These are phyloP conservation scores for Petrolisthes manimaculis DNA, from an alignment of 2,888 invertebrate genomes.

Conservation along the genomic window DNA sequence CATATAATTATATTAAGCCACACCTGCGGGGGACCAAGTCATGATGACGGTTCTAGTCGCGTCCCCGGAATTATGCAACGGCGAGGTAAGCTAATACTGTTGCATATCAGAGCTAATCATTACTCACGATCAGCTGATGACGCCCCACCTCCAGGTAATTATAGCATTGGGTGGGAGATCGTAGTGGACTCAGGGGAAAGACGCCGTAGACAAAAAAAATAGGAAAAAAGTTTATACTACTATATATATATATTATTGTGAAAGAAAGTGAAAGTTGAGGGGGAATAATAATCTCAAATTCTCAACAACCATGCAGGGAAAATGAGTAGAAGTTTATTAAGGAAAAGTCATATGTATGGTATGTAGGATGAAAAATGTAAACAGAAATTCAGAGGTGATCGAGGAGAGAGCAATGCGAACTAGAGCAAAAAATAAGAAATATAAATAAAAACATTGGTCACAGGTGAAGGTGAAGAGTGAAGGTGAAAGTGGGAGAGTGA, in stretches of 20 bases:
- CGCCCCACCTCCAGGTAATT: slow-evolving; percentile 19
- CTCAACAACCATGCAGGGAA: not conserved
- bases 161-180: slow-evolving; percentile 15
- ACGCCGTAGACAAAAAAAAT: not conserved
- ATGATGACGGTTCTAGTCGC: not conserved
- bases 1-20: slow-evolving; percentile 26
- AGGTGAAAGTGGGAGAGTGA: not conserved
- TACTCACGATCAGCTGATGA: slow-evolving; percentile 29
- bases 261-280: too few species aligned
- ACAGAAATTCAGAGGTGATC: not conserved
- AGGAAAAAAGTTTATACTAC: not conserved
- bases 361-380: not conserved
- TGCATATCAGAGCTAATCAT: slow-evolving; percentile 28
- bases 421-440: not conserved
- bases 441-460: too few species aligned
- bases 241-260: too few species aligned
- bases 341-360: not conserved
- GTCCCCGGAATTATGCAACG: slow-evolving; percentile 3
- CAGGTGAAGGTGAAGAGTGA: too few species aligned
- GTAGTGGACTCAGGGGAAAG: not conserved
- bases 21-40: not conserved
- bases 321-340: not conserved
- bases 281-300: too few species aligned
- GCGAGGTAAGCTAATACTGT: slow-evolving; percentile 30
- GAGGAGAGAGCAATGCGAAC: not conserved